Evolutionary conservation across 2,797 vertebrate species (phyloP), one percentile per base, ranked within the genome.

Genomic region (Falco rusticolus): DNA sequence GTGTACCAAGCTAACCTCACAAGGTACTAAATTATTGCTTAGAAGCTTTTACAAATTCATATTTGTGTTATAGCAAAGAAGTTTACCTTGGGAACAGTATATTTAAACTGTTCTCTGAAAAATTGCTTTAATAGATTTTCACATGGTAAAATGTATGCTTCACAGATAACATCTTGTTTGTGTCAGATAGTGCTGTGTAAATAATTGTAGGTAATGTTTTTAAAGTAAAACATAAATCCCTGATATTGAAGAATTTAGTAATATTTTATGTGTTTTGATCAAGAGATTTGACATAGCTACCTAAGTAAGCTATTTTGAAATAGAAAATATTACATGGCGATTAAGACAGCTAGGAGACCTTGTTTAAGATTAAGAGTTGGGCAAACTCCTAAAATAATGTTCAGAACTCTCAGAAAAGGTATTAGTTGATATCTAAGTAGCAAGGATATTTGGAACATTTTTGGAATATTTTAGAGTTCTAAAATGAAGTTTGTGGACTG

Each of bases 51-150:
- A 80, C 82, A 87, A 96, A 95, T 82, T 93, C 80, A 34, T 94
- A 91, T 95, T 91, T 96, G 48, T 92, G 85, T 90, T 94, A 69
- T 7, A 92, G 61, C 65, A 45, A 75, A 61, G 84, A 92, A 86
- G 37, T 89, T 95, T 96, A 84, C 92, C 89, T 45, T 71, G 80
- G 89, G 77, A 94, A 72, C 66, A 87, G 54, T 84, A 60, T 86
- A 91, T 95, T 94, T 94, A 80, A 94, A 80, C 87, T 71, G 69
- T 81, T 89, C 64, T 84, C 82, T 86, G 90, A 93, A 91, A 96
- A 95, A 93, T 80, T 83, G 68, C 63, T 88, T 31, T 90, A 95
- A 95, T 95, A 85, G 83, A 90, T 95, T 96, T 95, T 87, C 87
- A 68, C 68, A 19, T 82, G 86, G 51, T 61, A 77, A 93, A 94